phyloP scores from a whole-genome alignment of 2,888 invertebrate species.

The Chrysina gloriosa region DNA sequence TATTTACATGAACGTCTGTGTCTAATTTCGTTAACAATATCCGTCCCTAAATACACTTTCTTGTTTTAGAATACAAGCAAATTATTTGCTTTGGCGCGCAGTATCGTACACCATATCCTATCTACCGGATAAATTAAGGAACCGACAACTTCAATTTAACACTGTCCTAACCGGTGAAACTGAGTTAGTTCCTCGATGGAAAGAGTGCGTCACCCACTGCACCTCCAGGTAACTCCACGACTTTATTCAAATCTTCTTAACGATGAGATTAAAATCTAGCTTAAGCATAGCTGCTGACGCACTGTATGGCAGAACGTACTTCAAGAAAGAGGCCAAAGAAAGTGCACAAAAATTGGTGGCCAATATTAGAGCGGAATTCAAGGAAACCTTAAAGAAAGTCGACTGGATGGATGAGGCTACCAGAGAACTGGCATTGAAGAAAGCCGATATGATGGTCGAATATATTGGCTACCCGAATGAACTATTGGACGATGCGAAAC shows the following conservation, averaged over 20 bases:
- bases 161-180: conserved; percentile 86
- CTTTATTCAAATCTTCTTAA: background rate
- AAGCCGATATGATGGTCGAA: conserved; percentile 84
- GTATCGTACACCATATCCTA: conserved; percentile 85
- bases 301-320: conserved; percentile 87
- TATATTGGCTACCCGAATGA: conserved; percentile 95
- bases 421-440: conserved; percentile 78
- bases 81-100: conserved; percentile 94
- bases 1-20: too few species aligned
- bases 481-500: conserved; percentile 82
- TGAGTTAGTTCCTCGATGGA: conserved; percentile 89
- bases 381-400: conserved; percentile 80
- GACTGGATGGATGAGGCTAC: conserved; percentile 95
- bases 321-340: conserved; percentile 85
- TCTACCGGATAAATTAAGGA: conserved; percentile 80
- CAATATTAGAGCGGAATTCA: conserved; percentile 85
- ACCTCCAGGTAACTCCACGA: conserved; percentile 74
- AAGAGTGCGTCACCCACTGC: conserved; percentile 87
- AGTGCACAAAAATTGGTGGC: conserved; percentile 89
- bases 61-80: conserved; percentile 75
- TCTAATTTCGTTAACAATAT: too few species aligned
- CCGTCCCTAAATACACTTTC: background rate
- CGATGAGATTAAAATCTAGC: conserved; percentile 62
- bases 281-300: conserved; percentile 83
- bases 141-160: conserved; percentile 83